phyloP scores from a whole-genome alignment of 2,113 vertebrate genomes.

The Oryzias celebensis region DNA sequence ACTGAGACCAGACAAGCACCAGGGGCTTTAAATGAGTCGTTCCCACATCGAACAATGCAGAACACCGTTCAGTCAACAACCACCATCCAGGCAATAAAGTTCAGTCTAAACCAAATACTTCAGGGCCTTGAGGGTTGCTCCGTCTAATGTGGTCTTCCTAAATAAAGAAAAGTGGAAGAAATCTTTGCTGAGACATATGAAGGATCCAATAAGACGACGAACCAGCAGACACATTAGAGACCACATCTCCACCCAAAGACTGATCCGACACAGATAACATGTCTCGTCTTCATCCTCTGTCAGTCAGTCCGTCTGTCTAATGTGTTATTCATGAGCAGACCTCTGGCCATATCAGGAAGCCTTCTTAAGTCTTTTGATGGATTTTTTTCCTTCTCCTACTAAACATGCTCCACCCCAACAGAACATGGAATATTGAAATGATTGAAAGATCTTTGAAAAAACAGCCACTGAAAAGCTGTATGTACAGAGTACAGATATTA shows the following conservation, averaged over 20 bases:
- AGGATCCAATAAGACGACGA: conserved; percentile 20
- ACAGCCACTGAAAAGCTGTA: no score
- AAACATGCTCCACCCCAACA: conserved; percentile 55
- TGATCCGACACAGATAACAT: conserved; percentile 44
- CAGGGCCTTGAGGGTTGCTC: conserved; percentile 15
- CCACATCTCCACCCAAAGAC: conserved; percentile 20
- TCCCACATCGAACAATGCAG: no score
- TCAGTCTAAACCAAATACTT: conserved; percentile 24
- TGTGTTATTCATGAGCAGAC: conserved; percentile 74
- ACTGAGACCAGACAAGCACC: conserved; percentile 1
- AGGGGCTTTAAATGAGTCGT: no score
- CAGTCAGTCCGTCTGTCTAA: conserved; percentile 11
- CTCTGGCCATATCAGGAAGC: conserved; percentile 67
- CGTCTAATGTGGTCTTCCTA: conserved; percentile 22
- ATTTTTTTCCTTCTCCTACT: conserved; percentile 59
- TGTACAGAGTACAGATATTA: no score
- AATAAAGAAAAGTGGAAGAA: conserved; percentile 17
- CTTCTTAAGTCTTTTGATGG: conserved; percentile 73
- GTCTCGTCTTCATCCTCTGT: conserved; percentile 58
- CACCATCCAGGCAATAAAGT: conserved; percentile 19
- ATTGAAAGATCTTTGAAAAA: conserved; percentile 60
- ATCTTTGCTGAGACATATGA: conserved; percentile 1
- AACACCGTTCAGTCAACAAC: no score
- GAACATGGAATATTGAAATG: conserved; percentile 60
- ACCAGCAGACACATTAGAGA: conserved; percentile 31